These are phyloP conservation scores for Macaria notata DNA, from an alignment of 2,888 invertebrate genomes.

Conservation along the genomic window DNA sequence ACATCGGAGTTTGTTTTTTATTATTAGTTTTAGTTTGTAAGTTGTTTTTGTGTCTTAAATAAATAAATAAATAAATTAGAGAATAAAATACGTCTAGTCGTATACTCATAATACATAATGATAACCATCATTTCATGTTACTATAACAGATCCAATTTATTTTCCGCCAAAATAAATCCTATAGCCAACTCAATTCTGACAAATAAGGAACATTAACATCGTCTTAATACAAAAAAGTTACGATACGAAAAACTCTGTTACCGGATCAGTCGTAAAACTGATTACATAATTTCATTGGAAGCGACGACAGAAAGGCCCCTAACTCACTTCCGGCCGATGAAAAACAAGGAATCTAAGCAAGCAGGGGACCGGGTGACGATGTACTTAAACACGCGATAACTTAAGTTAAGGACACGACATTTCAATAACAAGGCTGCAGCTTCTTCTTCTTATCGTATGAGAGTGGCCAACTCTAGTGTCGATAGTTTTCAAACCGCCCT, in stretches of 20 bases:
- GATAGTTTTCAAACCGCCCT: no score
- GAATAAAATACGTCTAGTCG: no score
- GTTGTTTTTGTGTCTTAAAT: no score
- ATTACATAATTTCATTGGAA: conserved; percentile 76
- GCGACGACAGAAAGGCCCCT: conserved; percentile 67
- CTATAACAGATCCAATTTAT: conserved; percentile 4
- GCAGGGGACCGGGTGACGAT: conserved; percentile 32
- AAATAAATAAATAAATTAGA: no score
- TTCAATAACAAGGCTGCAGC: no score
- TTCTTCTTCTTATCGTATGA: no score
- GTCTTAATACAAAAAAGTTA: conserved; percentile 46
- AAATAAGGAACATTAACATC: conserved; percentile 26
- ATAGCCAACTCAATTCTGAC: conserved; percentile 10
- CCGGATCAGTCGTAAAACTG: conserved; percentile 72
- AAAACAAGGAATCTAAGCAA: conserved; percentile 68
- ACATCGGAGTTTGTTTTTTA: no score
- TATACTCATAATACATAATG: not conserved
- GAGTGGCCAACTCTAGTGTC: no score
- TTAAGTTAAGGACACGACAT: no score
- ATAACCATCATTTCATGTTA: not conserved
- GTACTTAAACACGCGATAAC: not conserved
- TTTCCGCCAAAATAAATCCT: conserved; percentile 8
- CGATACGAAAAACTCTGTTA: conserved; percentile 55
- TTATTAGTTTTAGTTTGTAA: no score
- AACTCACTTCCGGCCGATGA: conserved; percentile 66